Base-by-base conservation (phyloP, 2,113 vertebrate species). In the Psammodynastes pulverulentus region DNA sequence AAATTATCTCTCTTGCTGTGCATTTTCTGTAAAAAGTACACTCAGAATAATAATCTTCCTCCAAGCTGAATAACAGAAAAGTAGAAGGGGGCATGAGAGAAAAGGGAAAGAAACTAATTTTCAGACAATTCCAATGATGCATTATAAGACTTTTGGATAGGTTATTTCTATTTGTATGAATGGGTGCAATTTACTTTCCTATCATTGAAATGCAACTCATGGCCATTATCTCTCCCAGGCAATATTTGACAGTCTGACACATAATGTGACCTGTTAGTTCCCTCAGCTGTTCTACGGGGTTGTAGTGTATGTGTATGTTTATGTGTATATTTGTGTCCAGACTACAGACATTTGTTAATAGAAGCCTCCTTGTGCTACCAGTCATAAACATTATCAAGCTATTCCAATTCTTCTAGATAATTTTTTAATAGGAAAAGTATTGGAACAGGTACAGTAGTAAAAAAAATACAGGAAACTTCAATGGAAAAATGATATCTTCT, bases 11-110 rank as follows among this genome's bases (percentile, higher is more conserved):
- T 96, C 92, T 72, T 8, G 90, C 88, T 84, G 88, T 94, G 89
- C 94, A 91, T 93, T 93, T 96, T 94, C 84, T 93, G 90, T 86
- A 91, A 88, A 86, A 95, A 91, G n/a, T 88, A 92, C 90, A 91
- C 53, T 53, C 24, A 67, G 53, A 91, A 67, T 62, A 91, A 67
- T 62, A 91, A 93, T 89, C 89, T 92, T 91, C 53, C 49, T 94
- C 94, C 51, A 90, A 86, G 85, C 79, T 93, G 88, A 84, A 94
- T 79, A 84, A 94, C 90, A 29, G 89, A 89, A 86, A 95, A 29
- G 19, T 90, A 62, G 85, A 89, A 79, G 49, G 3, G 34, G 89
- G 54, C 49, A 46, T 23, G 24, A 56, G 26, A 7, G 24, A 62
- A 62, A 9, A 19, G 24, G 45, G 9, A 23, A 29, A 29, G 26